Conservation (phyloP, 2,113 vertebrate genomes). For the Notarius quadriscutis region DNA sequence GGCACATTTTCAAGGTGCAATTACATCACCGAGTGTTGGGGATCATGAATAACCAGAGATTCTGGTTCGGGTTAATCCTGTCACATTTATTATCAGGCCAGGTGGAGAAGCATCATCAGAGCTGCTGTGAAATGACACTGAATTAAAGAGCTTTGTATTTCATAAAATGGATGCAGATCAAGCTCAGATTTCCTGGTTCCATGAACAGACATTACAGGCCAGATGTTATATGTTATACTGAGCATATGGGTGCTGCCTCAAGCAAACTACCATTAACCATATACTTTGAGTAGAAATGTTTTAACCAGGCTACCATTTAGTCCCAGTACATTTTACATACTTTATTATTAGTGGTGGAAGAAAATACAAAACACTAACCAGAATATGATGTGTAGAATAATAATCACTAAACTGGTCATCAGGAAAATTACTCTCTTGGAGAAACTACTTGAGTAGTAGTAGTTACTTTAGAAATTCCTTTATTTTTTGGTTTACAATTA, state of each 20-base stretch:
- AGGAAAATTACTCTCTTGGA: background rate
- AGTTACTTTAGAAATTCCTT: background rate
- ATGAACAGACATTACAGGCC: background rate
- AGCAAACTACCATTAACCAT: background rate
- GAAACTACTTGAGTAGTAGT: background rate
- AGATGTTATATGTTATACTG: background rate
- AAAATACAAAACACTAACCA: background rate
- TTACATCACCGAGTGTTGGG: slow-evolving; percentile 59
- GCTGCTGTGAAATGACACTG: slow-evolving; percentile 19
- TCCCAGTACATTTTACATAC: background rate
- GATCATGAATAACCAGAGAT: slow-evolving; percentile 59
- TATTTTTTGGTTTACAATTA: background rate
- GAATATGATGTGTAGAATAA: background rate
- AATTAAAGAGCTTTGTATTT: slow-evolving; percentile 43
- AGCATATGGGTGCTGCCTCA: background rate
- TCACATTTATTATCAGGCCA: slow-evolving; percentile 57
- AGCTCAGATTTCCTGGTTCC: background rate
- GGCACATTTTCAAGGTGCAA: slow-evolving; percentile 63
- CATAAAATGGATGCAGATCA: slow-evolving; percentile 13
- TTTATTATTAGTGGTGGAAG: background rate
- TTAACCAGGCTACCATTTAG: background rate
- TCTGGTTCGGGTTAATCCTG: slow-evolving; percentile 53
- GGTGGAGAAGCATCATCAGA: slow-evolving; percentile 42
- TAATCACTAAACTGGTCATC: background rate
- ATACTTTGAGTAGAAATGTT: background rate